These are phyloP conservation scores for Ifrita kowaldi DNA, from an alignment of 2,113 vertebrate species.

Conservation along the genomic window DNA sequence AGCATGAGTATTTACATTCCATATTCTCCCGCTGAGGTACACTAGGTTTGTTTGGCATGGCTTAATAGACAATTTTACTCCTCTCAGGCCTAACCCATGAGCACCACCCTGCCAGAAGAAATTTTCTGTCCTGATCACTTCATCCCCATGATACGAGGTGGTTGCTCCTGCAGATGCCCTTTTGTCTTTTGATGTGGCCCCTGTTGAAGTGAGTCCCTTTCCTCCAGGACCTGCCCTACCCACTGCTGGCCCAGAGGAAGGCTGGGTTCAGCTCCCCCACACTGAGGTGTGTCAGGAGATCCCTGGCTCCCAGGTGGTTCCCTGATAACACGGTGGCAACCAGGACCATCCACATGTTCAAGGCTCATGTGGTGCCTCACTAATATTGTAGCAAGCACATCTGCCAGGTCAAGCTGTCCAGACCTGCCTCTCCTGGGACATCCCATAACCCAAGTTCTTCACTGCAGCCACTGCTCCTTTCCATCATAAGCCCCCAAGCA, in stretches of 20 bases:
- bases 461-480: neutral
- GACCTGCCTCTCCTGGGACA: neutral
- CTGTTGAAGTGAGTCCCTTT: neutral
- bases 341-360: fast-evolving
- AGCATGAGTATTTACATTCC: slow-evolving; percentile 56
- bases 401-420: neutral
- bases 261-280: neutral
- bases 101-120: neutral
- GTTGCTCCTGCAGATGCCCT: neutral
- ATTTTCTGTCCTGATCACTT: neutral
- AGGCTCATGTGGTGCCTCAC: neutral
- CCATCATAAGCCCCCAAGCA: neutral
- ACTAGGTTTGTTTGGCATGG: slow-evolving; percentile 1
- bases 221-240: neutral
- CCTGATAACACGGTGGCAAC: neutral
- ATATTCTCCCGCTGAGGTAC: neutral
- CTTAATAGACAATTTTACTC: neutral
- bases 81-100: neutral
- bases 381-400: neutral
- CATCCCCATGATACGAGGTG: fast-evolving
- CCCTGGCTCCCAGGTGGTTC: neutral
- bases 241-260: neutral
- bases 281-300: neutral
- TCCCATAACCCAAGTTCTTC: neutral
- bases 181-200: neutral